A percentile compares a stretch with the other conserved stretches of the same genome.
Evolutionary conservation across 37 sponge, comb jelly and placozoan genomes (phyloP).

Genomic region (Diacarnus erythraeanus): DNA sequence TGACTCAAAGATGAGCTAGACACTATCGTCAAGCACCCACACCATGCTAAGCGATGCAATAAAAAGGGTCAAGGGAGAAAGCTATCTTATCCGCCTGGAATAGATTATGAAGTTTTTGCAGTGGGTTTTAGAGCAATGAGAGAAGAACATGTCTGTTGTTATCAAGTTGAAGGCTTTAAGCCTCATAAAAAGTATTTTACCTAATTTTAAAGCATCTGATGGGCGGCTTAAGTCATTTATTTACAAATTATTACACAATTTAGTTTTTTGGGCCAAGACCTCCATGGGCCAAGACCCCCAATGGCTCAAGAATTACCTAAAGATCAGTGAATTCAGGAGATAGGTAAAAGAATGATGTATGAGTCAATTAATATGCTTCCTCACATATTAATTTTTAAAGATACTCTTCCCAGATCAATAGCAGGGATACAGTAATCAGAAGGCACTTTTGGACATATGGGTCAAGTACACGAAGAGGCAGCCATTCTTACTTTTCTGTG

Average conservation of each 20-base stretch:
- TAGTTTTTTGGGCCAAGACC: slow-evolving; percentile 1
- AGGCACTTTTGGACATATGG: slow-evolving; percentile 2
- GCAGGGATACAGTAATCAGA: neutral
- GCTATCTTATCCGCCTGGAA: neutral
- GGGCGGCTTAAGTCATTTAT: slow-evolving; percentile 13
- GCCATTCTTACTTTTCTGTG: slow-evolving; percentile 1
- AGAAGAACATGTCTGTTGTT: neutral
- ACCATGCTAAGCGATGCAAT: neutral
- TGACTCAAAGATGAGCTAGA: neutral
- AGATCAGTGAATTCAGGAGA: neutral
- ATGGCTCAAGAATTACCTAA: neutral
- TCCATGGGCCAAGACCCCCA: neutral
- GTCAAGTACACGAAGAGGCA: neutral
- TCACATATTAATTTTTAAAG: slow-evolving; percentile 14
- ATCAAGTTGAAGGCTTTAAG: slow-evolving; percentile 12
- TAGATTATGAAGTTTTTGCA: slow-evolving; percentile 1
- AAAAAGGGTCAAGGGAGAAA: slow-evolving; percentile 14
- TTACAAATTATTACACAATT: neutral
- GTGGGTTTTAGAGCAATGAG: slow-evolving; percentile 10
- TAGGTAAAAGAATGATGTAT: neutral
- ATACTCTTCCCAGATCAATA: too few species aligned
- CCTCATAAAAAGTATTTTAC: too few species aligned
- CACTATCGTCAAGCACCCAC: neutral
- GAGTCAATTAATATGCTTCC: slow-evolving; percentile 25
- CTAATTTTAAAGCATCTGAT: slow-evolving; percentile 35